These are phyloP conservation scores for Sminthopsis crassicaudata DNA, from an alignment of 2,113 vertebrate genomes.

Conservation along the genomic window DNA sequence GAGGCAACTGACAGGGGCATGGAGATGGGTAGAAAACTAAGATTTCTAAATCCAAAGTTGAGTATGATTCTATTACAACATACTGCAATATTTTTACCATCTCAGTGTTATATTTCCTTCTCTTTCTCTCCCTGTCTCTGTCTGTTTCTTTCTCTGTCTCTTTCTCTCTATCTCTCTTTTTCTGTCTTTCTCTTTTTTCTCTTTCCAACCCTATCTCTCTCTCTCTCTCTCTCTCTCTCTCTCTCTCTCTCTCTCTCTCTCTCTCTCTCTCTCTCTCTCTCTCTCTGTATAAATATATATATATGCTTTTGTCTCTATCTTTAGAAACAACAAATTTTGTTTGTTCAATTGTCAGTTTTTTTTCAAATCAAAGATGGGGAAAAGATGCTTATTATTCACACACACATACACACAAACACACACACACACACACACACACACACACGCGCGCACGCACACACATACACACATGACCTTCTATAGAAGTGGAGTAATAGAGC, in stretches of 20 bases:
- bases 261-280: too few relatives aligned
- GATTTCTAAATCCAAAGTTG: background rate
- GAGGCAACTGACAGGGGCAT: background rate
- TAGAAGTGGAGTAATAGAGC: background rate
- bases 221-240: too few relatives aligned
- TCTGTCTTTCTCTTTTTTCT: too few relatives aligned
- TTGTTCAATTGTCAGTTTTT: slow-evolving; percentile 10
- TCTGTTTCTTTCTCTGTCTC: too few relatives aligned
- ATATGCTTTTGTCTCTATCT: background rate
- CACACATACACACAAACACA: background rate
- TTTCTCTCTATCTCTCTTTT: too few relatives aligned
- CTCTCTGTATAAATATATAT: too few relatives aligned
- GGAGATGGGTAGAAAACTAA: background rate
- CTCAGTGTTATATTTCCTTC: background rate
- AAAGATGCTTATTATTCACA: background rate
- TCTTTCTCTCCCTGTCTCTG: background rate
- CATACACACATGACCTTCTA: background rate
- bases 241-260: too few relatives aligned
- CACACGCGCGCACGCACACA: background rate
- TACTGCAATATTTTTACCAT: background rate
- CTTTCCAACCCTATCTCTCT: too few relatives aligned
- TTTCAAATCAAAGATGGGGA: background rate
- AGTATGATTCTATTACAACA: background rate
- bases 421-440: background rate
- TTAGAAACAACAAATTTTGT: slow-evolving; percentile 26